Base-by-base conservation (phyloP, 2,888 invertebrate species). In the Limnephilus rhombicus region DNA sequence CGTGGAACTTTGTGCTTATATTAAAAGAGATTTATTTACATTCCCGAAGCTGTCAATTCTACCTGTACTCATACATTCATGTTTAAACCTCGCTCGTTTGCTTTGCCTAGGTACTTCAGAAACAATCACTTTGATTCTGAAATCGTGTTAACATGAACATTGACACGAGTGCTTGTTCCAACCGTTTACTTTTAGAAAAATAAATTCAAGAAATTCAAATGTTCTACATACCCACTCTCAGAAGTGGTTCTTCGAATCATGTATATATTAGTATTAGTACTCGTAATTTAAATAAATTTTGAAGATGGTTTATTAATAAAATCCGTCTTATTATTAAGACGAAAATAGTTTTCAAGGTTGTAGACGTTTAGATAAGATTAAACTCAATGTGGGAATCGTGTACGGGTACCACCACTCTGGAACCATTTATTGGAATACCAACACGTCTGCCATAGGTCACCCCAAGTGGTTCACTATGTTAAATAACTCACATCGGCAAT, bases 131-230 rank as follows among this genome's bases (percentile, higher is more conserved):
- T 82, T 82, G 82, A 82, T 82, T 82, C 34, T 15, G 18, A 15
- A 89, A 15, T 37, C 49, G 90, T 90, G 53, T 53, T 53, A 80
- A 80, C 80, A 13, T 29, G 49, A 45, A 53, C 85, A 34, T 53
- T 37, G 90, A 18, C 45, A 82, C 29, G 90, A 18, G 82, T n/a
- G 90, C 29, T 81, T 80, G 80, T 82, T n/a, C 82, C 29, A 31
- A 34, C 82, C 82, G 82, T 31, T 29, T 2, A 31, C 4, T 15
- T 5, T 82, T 31, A 82, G 3, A 82, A 15, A 82, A 82, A 82
- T 82, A 82, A 82, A 31, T 34, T 82, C 68, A 24, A 68, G 24
- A 24, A 68, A 68, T n/a, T 68, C 68, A n/a, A 68, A 68, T 68
- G 7, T 24, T 18, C 18, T 24, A 5, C n/a, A 2, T 0, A 24